These are phyloP conservation scores for Dryoscopus gambensis DNA, from an alignment of 2,113 vertebrate genomes.

Conservation along the genomic window DNA sequence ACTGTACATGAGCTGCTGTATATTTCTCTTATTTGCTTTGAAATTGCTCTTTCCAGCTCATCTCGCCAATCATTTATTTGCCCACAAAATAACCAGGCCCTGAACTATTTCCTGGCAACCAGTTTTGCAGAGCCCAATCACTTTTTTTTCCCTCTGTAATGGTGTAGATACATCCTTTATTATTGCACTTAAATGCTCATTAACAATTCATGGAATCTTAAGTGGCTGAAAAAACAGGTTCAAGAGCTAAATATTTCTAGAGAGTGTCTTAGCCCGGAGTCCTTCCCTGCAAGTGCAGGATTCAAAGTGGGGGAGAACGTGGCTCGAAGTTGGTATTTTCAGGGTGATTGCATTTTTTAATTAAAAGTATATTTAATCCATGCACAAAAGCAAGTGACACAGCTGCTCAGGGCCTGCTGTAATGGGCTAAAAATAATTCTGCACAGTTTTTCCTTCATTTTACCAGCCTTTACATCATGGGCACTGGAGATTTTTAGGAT, in stretches of 20 bases:
- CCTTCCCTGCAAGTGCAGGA: background rate
- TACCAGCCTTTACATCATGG: background rate
- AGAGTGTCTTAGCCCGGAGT: background rate
- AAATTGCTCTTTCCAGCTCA: constrained; percentile 34
- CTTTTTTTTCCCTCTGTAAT: background rate
- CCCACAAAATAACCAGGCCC: constrained; percentile 13
- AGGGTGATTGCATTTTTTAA: background rate
- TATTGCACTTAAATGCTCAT: constrained; percentile 50
- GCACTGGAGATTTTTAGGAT: background rate
- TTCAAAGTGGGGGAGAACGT: background rate
- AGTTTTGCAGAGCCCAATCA: background rate
- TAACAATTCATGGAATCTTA: constrained; percentile 46
- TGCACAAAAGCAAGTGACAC: background rate
- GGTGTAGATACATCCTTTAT: background rate
- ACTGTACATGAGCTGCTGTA: background rate
- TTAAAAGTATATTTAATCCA: constrained; percentile 39
- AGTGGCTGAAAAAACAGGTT: constrained; percentile 19
- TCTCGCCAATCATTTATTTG: constrained; percentile 33
- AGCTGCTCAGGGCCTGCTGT: background rate
- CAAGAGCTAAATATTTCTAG: constrained; percentile 6
- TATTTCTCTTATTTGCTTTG: constrained; percentile 23
- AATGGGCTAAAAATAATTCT: background rate
- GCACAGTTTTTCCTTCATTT: background rate
- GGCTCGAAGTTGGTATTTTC: background rate
- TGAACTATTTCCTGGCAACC: constrained; percentile 30